Percentiles rank a stretch among this genome's conserved stretches.
Conservation (phyloP, 2,888 invertebrate species). For the Diarsia brunnea region DNA sequence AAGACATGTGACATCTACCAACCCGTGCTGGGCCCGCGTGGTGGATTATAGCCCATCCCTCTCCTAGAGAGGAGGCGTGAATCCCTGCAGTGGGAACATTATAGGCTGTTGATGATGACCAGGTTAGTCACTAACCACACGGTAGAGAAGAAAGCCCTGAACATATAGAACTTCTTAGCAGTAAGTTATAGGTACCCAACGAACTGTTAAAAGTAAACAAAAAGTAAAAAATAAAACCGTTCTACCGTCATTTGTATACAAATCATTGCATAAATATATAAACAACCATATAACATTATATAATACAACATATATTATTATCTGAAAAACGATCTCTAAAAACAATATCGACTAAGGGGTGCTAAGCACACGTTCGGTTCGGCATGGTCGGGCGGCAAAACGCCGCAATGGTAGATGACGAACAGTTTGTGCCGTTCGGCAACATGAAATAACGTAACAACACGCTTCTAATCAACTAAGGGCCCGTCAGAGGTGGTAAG, state of each 20-base stretch:
- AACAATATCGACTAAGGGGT: not conserved
- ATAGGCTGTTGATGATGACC: too few species aligned
- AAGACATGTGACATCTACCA: too few species aligned
- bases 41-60: too few species aligned
- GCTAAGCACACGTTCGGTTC: not conserved
- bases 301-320: conserved; percentile 4
- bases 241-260: not conserved
- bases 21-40: too few species aligned
- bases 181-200: not conserved
- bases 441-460: not conserved
- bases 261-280: conserved; percentile 19
- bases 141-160: too few species aligned
- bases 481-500: not conserved
- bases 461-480: not conserved
- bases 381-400: not conserved
- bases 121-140: too few species aligned
- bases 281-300: conserved; percentile 20
- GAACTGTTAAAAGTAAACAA: not conserved
- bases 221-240: not conserved
- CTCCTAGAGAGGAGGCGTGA: too few species aligned
- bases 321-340: conserved; percentile 22
- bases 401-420: not conserved
- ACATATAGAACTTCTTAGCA: not conserved
- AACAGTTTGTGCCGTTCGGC: not conserved
- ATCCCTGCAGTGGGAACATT: too few species aligned